phyloP scores from a whole-genome alignment of 1,140 invertebrate genomes.

The Anastatus disparis region DNA sequence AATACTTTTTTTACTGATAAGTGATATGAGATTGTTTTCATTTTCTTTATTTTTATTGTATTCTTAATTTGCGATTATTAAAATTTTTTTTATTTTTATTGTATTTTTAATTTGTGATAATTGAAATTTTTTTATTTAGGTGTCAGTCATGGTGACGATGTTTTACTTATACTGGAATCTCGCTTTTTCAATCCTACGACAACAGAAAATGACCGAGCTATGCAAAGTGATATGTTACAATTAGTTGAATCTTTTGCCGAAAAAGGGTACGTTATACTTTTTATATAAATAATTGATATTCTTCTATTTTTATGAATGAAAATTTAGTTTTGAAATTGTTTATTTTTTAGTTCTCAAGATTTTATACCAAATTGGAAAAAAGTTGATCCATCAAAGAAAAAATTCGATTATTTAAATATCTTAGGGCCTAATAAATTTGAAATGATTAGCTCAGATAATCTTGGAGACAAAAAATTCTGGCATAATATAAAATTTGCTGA shows the following conservation, averaged over 20 bases:
- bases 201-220: constrained; percentile 59
- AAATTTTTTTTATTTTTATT: not conserved
- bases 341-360: constrained; percentile 44
- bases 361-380: constrained; percentile 49
- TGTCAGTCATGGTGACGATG: constrained; percentile 70
- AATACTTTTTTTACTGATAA: too few species aligned
- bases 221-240: constrained; percentile 65
- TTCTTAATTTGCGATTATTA: not conserved
- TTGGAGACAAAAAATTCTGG: constrained; percentile 67
- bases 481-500: constrained; percentile 66
- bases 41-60: not conserved
- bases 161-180: constrained; percentile 54
- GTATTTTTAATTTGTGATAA: not conserved
- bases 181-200: constrained; percentile 48
- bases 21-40: too few species aligned
- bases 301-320: not conserved
- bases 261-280: constrained; percentile 63
- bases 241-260: constrained; percentile 67
- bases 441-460: constrained; percentile 60
- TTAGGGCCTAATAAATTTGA: constrained; percentile 55
- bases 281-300: not conserved
- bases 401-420: constrained; percentile 65
- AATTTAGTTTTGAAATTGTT: not conserved
- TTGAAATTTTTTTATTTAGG: constrained; percentile 56
- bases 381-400: constrained; percentile 50